Conservation (phyloP, 2,888 invertebrate species). For the Torymus auratus region DNA sequence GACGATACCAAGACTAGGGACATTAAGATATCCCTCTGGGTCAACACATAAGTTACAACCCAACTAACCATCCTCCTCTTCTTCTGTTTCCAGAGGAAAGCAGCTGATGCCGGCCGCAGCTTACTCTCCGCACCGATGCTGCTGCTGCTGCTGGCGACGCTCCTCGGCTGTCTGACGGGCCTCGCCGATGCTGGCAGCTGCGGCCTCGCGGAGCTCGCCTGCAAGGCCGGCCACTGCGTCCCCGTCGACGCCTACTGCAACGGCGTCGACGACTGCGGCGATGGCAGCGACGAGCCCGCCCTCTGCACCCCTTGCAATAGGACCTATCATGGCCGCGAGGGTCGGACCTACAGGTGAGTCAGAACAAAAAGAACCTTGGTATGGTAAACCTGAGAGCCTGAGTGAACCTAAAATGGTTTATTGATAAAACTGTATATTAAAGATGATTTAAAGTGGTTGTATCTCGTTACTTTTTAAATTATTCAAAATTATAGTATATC, state of each 20-base stretch:
- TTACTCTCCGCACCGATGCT: neutral
- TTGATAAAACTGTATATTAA: too few species aligned
- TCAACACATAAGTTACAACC: too few species aligned
- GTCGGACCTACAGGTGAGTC: constrained; percentile 81
- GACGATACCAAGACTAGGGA: too few species aligned
- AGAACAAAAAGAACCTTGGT: too few species aligned
- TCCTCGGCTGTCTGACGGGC: neutral
- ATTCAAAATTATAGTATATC: too few species aligned
- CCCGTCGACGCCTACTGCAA: constrained; percentile 92
- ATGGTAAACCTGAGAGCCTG: too few species aligned
- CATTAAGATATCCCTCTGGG: too few species aligned
- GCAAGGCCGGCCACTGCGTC: constrained; percentile 85
- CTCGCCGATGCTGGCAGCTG: constrained; percentile 78
- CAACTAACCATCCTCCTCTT: neutral
- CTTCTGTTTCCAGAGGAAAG: constrained; percentile 26
- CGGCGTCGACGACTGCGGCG: constrained; percentile 89
- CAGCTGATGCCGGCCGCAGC: constrained; percentile 46
- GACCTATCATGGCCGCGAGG: constrained; percentile 92
- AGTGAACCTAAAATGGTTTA: too few species aligned
- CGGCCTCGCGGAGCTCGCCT: constrained; percentile 87
- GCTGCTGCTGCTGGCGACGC: neutral
- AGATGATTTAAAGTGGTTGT: too few species aligned
- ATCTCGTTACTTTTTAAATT: too few species aligned
- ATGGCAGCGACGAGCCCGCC: constrained; percentile 90
- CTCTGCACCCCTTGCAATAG: constrained; percentile 91